phyloP scores from a whole-genome alignment of 2,888 invertebrate genomes.

The Oasisia sp. region DNA sequence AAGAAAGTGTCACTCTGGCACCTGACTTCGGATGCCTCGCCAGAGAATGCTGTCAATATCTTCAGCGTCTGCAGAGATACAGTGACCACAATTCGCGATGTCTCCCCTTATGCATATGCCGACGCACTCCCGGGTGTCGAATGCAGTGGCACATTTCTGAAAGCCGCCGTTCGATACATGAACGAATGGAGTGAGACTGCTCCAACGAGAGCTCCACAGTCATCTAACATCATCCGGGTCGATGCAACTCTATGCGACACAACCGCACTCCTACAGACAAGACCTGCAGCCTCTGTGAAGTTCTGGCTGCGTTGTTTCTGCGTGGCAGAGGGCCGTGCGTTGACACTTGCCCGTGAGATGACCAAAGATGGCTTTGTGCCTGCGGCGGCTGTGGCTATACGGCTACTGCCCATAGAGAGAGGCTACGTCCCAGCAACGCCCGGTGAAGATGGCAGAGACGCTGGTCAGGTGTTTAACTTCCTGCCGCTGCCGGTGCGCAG shows the following conservation, averaged over 20 bases:
- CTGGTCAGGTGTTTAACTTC: slow-evolving; percentile 33
- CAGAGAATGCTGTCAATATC: background rate
- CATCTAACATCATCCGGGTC: background rate
- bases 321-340: background rate
- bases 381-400: slow-evolving; percentile 49
- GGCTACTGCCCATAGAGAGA: slow-evolving; percentile 27
- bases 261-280: background rate
- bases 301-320: background rate
- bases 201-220: background rate
- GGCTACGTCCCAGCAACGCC: background rate
- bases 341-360: slow-evolving; percentile 9
- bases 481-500: slow-evolving; percentile 49
- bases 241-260: background rate
- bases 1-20: slow-evolving; percentile 49
- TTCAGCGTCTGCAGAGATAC: background rate
- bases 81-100: background rate
- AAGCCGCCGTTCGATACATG: background rate
- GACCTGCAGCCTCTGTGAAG: background rate
- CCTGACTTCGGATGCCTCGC: slow-evolving; percentile 40
- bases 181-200: background rate
- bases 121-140: background rate
- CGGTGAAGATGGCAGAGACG: background rate
- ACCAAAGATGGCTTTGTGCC: slow-evolving; percentile 37
- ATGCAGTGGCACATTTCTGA: background rate
- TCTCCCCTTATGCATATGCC: background rate